Base-by-base conservation (phyloP, 2,113 vertebrate species). In the Pachyramphus minor region DNA sequence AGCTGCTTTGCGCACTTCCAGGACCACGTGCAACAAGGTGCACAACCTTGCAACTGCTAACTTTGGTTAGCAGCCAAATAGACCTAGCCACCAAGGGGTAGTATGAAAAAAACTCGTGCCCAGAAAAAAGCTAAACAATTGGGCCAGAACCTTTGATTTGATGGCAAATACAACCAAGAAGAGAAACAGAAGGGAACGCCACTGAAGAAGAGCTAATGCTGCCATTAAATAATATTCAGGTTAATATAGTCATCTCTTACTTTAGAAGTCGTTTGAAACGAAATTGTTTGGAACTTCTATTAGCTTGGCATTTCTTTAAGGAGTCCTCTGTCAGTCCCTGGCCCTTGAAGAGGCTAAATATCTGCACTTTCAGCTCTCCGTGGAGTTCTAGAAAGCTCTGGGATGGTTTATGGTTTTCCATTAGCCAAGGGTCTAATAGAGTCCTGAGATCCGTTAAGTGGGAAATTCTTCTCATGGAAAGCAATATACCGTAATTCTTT, bases 381-480 rank as follows among this genome's bases (percentile, higher is more conserved):
- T 96, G 96, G 97, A 97, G 62, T 98, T 97, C 89, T 90, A 95
- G 90, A 98, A 96, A 97, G 96, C 96, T 95, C 96, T 95, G 93
- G 95, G 89, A 96, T 92, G 93, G 93, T 97, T 98, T 98, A 98
- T 97, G 95, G 96, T 96, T 97, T 95, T 98, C 97, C 98, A 98
- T 98, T 98, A 98, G 98, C 44, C 90, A 94, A 95, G 95, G 95
- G 88, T 97, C 96, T 97, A 97, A 97, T 59, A 96, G 97, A 98
- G 97, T 87, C 95, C 95, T 84, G 87, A 97, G 96, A 97, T 98
- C 98, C 59, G 96, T 96, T 97, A 98, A 98, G 97, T 97, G 97
- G 94, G 97, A 97, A 97, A 97, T 97, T 97, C 97, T 95, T 97
- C 92, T 93, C 94, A 72, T 86, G 94, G 97, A 98, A 97, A 96